Evolutionary conservation across 2,888 invertebrate genomes (phyloP).

Genomic region (Zygaena filipendulae): DNA sequence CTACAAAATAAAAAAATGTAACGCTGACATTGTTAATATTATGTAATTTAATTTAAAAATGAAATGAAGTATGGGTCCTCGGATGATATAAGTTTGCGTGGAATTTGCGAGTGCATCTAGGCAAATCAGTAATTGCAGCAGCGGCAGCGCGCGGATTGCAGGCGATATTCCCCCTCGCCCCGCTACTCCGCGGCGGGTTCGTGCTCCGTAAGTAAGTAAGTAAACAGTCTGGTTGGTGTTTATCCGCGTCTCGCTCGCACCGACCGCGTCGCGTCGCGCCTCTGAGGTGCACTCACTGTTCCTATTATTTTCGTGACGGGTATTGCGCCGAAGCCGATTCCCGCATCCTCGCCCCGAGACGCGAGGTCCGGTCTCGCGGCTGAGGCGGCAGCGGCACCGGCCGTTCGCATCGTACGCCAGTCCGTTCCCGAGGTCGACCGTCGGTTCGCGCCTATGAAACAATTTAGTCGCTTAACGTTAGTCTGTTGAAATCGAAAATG

Average conservation of each 20-base stretch:
- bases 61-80: too few species aligned
- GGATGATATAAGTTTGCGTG: too few species aligned
- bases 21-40: too few species aligned
- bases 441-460: conserved; percentile 53
- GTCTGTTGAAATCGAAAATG: conserved; percentile 50
- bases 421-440: conserved; percentile 61
- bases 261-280: conserved; percentile 66
- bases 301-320: conserved; percentile 70
- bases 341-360: conserved; percentile 68
- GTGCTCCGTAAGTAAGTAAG: conserved; percentile 59
- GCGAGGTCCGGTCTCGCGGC: conserved; percentile 66
- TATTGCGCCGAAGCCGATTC: conserved; percentile 69
- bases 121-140: conserved; percentile 60
- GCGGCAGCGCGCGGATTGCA: conserved; percentile 68
- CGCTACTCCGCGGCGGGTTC: conserved; percentile 51
- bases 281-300: conserved; percentile 68
- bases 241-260: conserved; percentile 69
- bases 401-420: conserved; percentile 55
- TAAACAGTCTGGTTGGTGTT: conserved; percentile 37
- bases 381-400: conserved; percentile 59
- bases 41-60: too few species aligned
- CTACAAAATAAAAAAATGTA: too few species aligned
- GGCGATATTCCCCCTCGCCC: conserved; percentile 49
- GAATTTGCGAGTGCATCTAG: not conserved
- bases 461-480: conserved; percentile 36